phyloP scores from a whole-genome alignment of 2,797 vertebrate species.

The Scomberomorus guttatus region DNA sequence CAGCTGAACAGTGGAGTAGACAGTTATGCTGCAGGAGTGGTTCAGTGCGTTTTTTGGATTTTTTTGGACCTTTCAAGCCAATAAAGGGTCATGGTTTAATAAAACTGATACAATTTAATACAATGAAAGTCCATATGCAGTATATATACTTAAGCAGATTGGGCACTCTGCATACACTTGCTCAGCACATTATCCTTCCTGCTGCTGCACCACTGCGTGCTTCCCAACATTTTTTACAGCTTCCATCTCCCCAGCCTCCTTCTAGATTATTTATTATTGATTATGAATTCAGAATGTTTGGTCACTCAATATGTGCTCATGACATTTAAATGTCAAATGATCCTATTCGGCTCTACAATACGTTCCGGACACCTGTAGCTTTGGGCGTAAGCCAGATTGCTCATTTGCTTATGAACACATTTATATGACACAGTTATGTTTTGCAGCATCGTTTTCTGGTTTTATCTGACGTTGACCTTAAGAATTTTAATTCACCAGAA shows the following conservation, averaged over 20 bases:
- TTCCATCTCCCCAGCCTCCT: not conserved
- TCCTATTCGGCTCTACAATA: too few species aligned
- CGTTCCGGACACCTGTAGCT: not conserved
- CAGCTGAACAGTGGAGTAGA: not conserved
- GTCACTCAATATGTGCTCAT: not conserved
- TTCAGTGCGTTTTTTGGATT: not conserved
- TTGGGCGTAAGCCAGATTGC: not conserved
- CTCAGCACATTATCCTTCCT: too few species aligned
- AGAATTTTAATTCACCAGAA: not conserved
- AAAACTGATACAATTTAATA: too few species aligned
- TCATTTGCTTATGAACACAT: not conserved
- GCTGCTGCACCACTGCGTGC: too few species aligned
- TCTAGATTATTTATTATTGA: not conserved
- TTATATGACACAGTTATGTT: not conserved
- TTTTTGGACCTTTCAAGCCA: too few species aligned
- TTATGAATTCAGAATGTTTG: not conserved
- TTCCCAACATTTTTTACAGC: too few species aligned
- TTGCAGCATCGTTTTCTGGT: not conserved
- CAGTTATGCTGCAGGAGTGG: too few species aligned
- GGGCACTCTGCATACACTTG: too few species aligned
- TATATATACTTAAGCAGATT: too few species aligned
- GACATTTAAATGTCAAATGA: not conserved
- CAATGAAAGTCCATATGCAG: too few species aligned
- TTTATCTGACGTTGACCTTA: not conserved
- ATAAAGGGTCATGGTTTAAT: too few species aligned